These are phyloP conservation scores for Oophaga sylvatica DNA, from an alignment of 2,797 vertebrate species.

Conservation along the genomic window DNA sequence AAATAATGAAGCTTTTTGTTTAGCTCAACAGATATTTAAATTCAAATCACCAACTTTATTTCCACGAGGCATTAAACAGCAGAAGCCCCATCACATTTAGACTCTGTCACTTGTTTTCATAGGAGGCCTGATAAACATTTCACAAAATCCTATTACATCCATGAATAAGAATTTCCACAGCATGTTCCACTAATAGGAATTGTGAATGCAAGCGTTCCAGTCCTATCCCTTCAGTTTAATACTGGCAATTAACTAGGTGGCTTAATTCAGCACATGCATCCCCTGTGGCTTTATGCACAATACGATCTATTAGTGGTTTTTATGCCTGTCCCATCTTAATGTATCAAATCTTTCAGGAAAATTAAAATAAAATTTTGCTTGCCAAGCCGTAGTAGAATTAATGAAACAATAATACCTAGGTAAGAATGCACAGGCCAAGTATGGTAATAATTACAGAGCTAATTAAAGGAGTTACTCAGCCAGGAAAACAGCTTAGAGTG, in stretches of 20 bases:
- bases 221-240: constrained; percentile 52
- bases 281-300: constrained; percentile 41
- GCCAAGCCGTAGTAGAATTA: background rate
- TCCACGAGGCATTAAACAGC: constrained; percentile 36
- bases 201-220: constrained; percentile 43
- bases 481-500: no score
- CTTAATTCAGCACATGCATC: constrained; percentile 37
- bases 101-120: constrained; percentile 49
- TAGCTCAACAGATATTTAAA: background rate
- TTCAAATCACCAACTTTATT: constrained; percentile 37
- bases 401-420: background rate
- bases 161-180: constrained; percentile 58
- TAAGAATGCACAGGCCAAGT: background rate
- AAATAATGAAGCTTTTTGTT: background rate
- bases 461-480: background rate
- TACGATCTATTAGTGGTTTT: constrained; percentile 40
- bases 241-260: constrained; percentile 38
- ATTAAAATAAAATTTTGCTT: constrained; percentile 25
- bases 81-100: constrained; percentile 51
- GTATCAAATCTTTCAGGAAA: constrained; percentile 28
- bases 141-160: constrained; percentile 56
- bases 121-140: constrained; percentile 53
- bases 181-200: constrained; percentile 49
- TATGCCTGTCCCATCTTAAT: constrained; percentile 13
- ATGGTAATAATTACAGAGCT: background rate